Evolutionary conservation across 2,797 vertebrate species (phyloP).

Genomic region (Hemibagrus guttatus): DNA sequence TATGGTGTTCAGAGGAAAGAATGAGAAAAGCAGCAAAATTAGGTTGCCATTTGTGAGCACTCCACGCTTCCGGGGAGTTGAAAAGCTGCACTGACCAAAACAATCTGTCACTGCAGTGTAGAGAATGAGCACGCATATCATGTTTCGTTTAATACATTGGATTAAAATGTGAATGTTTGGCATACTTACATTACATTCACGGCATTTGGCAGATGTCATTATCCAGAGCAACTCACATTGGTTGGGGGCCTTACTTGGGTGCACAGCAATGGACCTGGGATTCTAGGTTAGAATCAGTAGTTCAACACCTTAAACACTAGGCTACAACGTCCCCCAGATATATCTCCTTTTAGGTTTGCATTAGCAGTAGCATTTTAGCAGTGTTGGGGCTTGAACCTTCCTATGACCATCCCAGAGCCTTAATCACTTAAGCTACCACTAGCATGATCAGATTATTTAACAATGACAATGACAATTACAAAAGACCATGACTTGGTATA

Average conservation of each 20-base stretch:
- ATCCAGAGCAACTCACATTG: no score
- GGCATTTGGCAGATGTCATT: no score
- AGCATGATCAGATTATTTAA: conserved; percentile 1
- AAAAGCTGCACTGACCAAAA: not conserved
- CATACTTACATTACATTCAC: no score
- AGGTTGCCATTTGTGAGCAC: not conserved
- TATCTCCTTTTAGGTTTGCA: no score
- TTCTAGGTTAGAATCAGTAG: no score
- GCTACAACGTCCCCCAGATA: no score
- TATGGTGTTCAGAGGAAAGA: not conserved
- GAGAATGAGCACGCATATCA: not conserved
- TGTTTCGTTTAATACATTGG: not conserved
- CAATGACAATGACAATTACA: not conserved
- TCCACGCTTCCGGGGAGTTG: not conserved
- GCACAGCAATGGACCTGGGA: no score
- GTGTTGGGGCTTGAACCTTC: no score
- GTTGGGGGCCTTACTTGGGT: no score
- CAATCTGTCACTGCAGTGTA: not conserved
- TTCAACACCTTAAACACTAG: no score
- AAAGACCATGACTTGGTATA: not conserved
- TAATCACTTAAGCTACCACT: not conserved
- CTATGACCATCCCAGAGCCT: no score
- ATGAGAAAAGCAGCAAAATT: not conserved
- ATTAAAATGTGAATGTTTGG: not conserved
- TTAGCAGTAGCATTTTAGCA: no score